A percentile compares a stretch with the other conserved stretches of the same genome.
Evolutionary conservation across 2,888 invertebrate genomes (phyloP).

Genomic region (Cremastinae sp.): DNA sequence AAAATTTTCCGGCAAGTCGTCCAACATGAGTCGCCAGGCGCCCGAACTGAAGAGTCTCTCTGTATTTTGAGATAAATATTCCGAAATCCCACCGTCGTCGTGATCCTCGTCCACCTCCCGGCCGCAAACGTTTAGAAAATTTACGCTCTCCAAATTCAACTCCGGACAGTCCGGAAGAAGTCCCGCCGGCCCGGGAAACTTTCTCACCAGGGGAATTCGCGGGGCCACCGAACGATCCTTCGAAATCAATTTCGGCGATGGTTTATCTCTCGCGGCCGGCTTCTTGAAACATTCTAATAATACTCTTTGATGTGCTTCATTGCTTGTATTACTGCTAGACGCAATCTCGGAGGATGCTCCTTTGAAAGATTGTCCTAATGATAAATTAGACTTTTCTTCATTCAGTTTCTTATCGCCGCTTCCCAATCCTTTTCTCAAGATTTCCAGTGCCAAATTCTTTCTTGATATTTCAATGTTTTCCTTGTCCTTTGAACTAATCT

Average conservation of each 20-base stretch:
- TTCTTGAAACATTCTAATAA: conserved; percentile 35
- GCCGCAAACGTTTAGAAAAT: conserved; percentile 20
- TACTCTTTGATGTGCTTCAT: neutral
- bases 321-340: conserved; percentile 19
- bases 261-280: conserved; percentile 23
- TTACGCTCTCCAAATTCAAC: conserved; percentile 22
- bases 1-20: conserved; percentile 73
- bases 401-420: neutral
- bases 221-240: conserved; percentile 8
- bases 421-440: conserved; percentile 35
- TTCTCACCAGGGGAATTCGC: conserved; percentile 71
- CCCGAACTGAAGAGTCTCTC: conserved; percentile 73
- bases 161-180: conserved; percentile 76
- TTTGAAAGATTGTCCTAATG: neutral
- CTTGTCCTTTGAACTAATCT: neutral
- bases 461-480: conserved; percentile 35
- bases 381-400: conserved; percentile 19
- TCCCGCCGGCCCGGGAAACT: conserved; percentile 82
- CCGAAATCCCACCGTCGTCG: conserved; percentile 53
- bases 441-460: conserved; percentile 52
- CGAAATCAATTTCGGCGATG: conserved; percentile 24
- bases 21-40: conserved; percentile 75
- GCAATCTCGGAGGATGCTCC: neutral
- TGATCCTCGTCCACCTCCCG: conserved; percentile 53
- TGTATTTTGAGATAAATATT: conserved; percentile 73